These are phyloP conservation scores for Hipparchia semele DNA, from an alignment of 2,888 invertebrate genomes.

Conservation along the genomic window DNA sequence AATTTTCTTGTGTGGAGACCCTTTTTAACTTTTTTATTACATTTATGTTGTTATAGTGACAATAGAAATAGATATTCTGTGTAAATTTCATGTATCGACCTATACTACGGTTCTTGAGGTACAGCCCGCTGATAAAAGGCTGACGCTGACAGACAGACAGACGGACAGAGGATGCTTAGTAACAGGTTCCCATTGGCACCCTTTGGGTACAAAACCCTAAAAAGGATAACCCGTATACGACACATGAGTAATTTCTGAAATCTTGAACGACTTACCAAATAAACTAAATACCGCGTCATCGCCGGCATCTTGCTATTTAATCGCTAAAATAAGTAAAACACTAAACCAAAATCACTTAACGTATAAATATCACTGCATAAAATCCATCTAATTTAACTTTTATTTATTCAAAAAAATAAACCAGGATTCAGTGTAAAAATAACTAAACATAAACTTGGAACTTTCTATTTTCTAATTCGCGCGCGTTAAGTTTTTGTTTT, in stretches of 20 bases:
- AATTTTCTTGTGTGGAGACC: too few relatives aligned
- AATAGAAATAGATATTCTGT: too few relatives aligned
- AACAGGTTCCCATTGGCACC: too few relatives aligned
- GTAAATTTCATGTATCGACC: too few relatives aligned
- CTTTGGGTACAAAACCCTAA: too few relatives aligned
- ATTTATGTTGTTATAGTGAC: too few relatives aligned
- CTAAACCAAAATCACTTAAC: slow-evolving; percentile 5
- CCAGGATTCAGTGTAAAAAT: neutral
- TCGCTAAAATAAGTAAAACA: slow-evolving; percentile 16
- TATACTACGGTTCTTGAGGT: too few relatives aligned
- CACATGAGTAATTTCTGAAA: neutral
- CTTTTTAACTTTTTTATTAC: too few relatives aligned
- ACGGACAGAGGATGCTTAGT: too few relatives aligned
- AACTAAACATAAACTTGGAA: slow-evolving; percentile 6
- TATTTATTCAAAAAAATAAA: slow-evolving; percentile 6
- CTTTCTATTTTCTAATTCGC: slow-evolving; percentile 20
- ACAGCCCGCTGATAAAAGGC: too few relatives aligned
- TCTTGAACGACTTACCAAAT: slow-evolving; percentile 38
- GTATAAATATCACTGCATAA: slow-evolving; percentile 16
- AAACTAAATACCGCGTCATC: slow-evolving; percentile 39
- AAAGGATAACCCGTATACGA: too few relatives aligned
- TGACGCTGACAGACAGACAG: too few relatives aligned
- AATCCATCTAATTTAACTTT: slow-evolving; percentile 8
- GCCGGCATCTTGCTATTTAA: slow-evolving; percentile 28
- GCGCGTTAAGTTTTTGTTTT: slow-evolving; percentile 22